Percentiles rank a stretch among this genome's conserved stretches.
Conservation (phyloP, 1,140 invertebrate species). For the Vanessa atalanta region DNA sequence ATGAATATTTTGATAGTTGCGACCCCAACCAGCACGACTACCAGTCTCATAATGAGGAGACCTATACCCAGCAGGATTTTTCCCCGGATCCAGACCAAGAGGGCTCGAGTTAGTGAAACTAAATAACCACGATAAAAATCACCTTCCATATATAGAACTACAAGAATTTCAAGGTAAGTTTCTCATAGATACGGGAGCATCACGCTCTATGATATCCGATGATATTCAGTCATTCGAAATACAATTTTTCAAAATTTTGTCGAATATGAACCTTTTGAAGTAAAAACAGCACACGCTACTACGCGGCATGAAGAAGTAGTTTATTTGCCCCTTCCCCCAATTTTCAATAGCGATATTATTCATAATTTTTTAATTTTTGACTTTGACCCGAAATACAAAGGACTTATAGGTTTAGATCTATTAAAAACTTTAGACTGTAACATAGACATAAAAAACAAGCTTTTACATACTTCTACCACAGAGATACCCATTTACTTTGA, state of each 20-base stretch:
- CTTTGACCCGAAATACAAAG: background rate
- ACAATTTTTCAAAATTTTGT: slow-evolving; percentile 7
- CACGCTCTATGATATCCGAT: slow-evolving; percentile 13
- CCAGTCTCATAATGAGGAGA: slow-evolving; percentile 3
- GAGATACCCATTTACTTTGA: too few relatives aligned
- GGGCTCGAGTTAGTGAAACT: slow-evolving; percentile 9
- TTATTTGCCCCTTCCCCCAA: slow-evolving; percentile 3
- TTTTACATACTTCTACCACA: background rate
- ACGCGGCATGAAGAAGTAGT: background rate
- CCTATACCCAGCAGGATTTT: slow-evolving; percentile 5
- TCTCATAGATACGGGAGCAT: slow-evolving; percentile 5
- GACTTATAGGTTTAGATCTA: slow-evolving; percentile 5
- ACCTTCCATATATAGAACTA: slow-evolving; percentile 7
- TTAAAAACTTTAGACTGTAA: background rate
- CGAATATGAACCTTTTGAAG: slow-evolving; percentile 2
- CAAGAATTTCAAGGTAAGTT: slow-evolving; percentile 9
- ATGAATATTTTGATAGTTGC: slow-evolving; percentile 7
- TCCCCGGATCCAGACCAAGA: background rate
- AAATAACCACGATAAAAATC: slow-evolving; percentile 8
- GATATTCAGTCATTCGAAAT: background rate
- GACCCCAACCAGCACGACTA: slow-evolving; percentile 3
- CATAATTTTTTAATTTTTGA: background rate
- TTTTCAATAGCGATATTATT: slow-evolving; percentile 2
- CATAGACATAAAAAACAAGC: slow-evolving; percentile 1
- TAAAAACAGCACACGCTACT: background rate